Evolutionary conservation across 2,113 vertebrate species (phyloP).

Genomic region (Equus przewalskii): DNA sequence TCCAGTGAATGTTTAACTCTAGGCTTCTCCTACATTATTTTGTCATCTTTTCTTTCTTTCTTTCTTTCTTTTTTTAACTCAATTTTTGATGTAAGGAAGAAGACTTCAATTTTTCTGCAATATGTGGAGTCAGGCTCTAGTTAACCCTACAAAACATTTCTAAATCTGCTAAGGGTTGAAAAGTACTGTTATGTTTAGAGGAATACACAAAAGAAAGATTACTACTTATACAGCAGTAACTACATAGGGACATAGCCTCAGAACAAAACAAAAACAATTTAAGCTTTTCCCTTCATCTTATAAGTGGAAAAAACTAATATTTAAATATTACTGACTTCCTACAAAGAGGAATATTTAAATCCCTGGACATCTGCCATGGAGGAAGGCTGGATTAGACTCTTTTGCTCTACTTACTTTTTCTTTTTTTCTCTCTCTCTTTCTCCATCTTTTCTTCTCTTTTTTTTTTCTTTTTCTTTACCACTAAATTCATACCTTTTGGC

Average conservation of each 20-base stretch:
- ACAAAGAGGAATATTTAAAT: background rate
- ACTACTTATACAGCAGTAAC: background rate
- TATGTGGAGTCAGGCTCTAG: background rate
- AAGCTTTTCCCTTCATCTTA: background rate
- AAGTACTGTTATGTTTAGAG: background rate
- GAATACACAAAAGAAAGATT: background rate
- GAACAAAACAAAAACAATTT: conserved; percentile 19
- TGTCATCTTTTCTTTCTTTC: background rate
- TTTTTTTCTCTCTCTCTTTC: background rate
- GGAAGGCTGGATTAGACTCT: background rate
- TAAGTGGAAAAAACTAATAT: background rate
- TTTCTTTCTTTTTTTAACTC: background rate
- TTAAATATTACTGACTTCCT: background rate
- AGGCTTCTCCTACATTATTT: background rate
- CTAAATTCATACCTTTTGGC: background rate
- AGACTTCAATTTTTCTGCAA: background rate
- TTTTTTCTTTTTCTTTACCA: background rate
- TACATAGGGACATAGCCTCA: background rate
- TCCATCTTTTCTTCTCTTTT: background rate
- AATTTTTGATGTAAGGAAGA: background rate
- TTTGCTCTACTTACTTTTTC: background rate
- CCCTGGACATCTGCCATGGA: background rate
- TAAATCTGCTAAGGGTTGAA: background rate
- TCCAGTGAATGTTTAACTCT: background rate
- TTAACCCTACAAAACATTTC: background rate